Percentiles rank a stretch among this genome's conserved stretches.
Conservation (phyloP, 2,797 vertebrate species). For the Semotilus atromaculatus region DNA sequence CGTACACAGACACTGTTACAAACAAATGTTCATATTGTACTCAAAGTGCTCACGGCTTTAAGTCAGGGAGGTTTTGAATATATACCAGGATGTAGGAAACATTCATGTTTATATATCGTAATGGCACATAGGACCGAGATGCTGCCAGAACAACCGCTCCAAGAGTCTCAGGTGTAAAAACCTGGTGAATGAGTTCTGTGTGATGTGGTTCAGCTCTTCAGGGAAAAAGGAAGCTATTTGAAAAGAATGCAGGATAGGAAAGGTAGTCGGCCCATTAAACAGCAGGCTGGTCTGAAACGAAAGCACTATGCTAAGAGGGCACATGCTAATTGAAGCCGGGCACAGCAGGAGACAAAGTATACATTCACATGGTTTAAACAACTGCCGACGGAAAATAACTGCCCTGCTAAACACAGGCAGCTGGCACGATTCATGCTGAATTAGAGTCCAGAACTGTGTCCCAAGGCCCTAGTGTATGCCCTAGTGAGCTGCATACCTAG, state of each 20-base stretch:
- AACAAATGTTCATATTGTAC: conserved; percentile 10
- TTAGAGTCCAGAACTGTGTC: neutral
- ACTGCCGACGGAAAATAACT: conserved; percentile 47
- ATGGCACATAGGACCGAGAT: neutral
- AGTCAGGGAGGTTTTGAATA: neutral
- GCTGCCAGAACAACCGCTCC: conserved; percentile 2
- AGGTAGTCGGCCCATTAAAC: conserved; percentile 75
- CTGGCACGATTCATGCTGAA: neutral
- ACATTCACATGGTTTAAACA: conserved; percentile 43
- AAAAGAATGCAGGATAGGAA: conserved; percentile 80
- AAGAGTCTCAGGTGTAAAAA: conserved; percentile 35
- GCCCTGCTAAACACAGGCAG: conserved; percentile 22
- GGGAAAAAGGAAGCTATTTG: conserved; percentile 73
- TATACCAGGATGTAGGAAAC: neutral
- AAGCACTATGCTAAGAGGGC: conserved; percentile 74
- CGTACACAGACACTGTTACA: neutral
- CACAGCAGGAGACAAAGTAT: conserved; percentile 66
- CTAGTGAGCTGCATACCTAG: neutral
- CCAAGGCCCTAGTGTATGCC: neutral
- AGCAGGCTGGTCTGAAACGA: conserved; percentile 75
- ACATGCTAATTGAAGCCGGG: conserved; percentile 76
- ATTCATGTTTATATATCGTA: neutral
- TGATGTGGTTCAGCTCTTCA: conserved; percentile 63
- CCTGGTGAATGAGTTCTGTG: conserved; percentile 37
- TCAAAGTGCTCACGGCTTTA: neutral